Evolutionary conservation across 2,113 vertebrate species (phyloP).

Genomic region (Eupsittula cactorum): DNA sequence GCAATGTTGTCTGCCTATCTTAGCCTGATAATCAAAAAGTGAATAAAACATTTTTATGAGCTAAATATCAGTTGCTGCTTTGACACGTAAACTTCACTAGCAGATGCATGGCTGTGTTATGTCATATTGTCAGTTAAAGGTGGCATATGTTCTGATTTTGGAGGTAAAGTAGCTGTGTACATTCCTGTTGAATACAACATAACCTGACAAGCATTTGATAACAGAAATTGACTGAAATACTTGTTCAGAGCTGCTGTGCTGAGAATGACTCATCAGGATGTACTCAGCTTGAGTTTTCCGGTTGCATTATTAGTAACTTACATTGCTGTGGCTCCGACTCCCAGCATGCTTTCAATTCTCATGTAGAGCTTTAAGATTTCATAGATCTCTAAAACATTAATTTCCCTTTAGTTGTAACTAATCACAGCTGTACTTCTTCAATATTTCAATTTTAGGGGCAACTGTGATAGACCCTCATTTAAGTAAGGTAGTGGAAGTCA

Average conservation of each 20-base stretch:
- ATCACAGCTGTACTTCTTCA: neutral
- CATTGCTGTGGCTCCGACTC: neutral
- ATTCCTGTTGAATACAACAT: neutral
- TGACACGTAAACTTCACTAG: neutral
- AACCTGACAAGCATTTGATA: neutral
- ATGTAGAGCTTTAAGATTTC: neutral
- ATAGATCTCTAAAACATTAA: neutral
- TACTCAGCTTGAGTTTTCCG: neutral
- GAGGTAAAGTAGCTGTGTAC: neutral
- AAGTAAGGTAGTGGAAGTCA: neutral
- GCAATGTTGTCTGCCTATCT: neutral
- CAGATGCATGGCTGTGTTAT: neutral
- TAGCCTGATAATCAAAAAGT: neutral
- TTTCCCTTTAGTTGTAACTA: neutral
- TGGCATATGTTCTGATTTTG: neutral
- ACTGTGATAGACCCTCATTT: neutral
- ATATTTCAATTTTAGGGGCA: slow-evolving; percentile 28
- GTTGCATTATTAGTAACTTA: neutral
- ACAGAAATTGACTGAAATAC: neutral
- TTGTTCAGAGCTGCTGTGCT: neutral
- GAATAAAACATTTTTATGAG: neutral
- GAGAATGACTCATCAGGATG: neutral
- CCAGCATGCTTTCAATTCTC: neutral
- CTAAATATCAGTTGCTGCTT: neutral
- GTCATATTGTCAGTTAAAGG: neutral